Percentiles rank a stretch among this genome's conserved stretches.
Evolutionary conservation across 2,113 vertebrate genomes (phyloP).

Genomic region (Sander lucioperca): DNA sequence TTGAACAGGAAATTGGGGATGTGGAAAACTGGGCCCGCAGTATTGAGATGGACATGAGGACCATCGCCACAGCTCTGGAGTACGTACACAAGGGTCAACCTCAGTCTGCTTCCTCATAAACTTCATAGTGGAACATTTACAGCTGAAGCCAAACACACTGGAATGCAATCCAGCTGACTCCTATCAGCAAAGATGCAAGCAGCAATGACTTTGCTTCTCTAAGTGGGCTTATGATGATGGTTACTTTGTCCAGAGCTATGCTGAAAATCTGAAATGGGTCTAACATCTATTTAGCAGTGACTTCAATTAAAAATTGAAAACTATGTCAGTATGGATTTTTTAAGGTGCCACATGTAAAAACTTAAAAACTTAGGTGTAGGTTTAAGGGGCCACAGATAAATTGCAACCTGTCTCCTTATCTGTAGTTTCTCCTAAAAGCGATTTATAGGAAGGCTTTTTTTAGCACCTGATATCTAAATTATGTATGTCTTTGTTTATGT

Average conservation of each 20-base stretch:
- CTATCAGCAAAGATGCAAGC: neutral
- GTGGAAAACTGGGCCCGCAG: conserved; percentile 98
- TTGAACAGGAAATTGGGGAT: conserved; percentile 93
- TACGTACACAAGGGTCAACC: conserved; percentile 94
- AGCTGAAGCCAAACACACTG: conserved; percentile 28
- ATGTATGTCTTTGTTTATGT: conserved; percentile 2
- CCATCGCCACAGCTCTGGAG: conserved; percentile 93
- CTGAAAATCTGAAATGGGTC: neutral
- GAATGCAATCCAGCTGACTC: conserved; percentile 24
- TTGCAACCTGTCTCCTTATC: neutral
- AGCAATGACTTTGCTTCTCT: conserved; percentile 7
- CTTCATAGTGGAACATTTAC: neutral
- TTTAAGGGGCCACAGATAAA: neutral
- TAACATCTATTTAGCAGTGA: neutral
- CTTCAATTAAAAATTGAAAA: neutral
- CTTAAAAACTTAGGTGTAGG: neutral
- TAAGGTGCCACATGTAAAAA: neutral
- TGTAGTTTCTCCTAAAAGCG: conserved; percentile 1
- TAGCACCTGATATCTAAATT: conserved; percentile 12
- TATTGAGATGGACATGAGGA: conserved; percentile 98
- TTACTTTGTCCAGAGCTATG: neutral
- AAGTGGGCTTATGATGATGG: neutral
- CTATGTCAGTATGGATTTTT: neutral
- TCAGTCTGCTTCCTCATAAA: conserved; percentile 87
- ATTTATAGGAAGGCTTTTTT: neutral